Evolutionary conservation across 2,888 invertebrate genomes (phyloP).

Genomic region (Oxyteleia sp.): DNA sequence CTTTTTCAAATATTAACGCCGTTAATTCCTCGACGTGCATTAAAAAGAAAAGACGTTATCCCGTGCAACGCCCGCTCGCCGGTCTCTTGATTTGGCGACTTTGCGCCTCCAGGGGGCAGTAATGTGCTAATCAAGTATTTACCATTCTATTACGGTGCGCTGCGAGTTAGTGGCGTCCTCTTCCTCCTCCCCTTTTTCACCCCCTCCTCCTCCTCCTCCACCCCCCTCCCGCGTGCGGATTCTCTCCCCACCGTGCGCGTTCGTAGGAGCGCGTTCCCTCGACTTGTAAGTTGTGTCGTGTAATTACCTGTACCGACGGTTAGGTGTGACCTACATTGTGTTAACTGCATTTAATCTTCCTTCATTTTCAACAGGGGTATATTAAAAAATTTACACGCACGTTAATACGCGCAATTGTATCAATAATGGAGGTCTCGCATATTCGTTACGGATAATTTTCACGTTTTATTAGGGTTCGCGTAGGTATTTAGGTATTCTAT

Average conservation of each 20-base stretch:
- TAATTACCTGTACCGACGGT: constrained; percentile 58
- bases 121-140: constrained; percentile 83
- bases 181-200: constrained; percentile 20
- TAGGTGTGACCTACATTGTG: constrained; percentile 64
- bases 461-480: constrained; percentile 10
- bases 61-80: constrained; percentile 49
- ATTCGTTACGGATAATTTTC: constrained; percentile 2
- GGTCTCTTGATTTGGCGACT: constrained; percentile 59
- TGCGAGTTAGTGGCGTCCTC: constrained; percentile 42
- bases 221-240: neutral
- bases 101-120: constrained; percentile 78
- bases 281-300: constrained; percentile 59
- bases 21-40: constrained; percentile 50
- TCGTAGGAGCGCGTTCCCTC: constrained; percentile 45
- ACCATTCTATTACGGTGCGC: constrained; percentile 82
- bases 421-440: constrained; percentile 16
- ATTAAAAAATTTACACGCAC: constrained; percentile 62
- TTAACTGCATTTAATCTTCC: constrained; percentile 60
- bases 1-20: constrained; percentile 27
- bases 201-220: too few relatives aligned
- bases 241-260: constrained; percentile 19
- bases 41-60: constrained; percentile 54
- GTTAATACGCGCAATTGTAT: constrained; percentile 37
- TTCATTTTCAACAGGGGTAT: constrained; percentile 45
- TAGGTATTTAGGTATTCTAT: constrained; percentile 6